Percentiles rank a stretch among this genome's conserved stretches.
These are phyloP conservation scores for Gymnorhina tibicen DNA, from an alignment of 2,113 vertebrate genomes.

Conservation along the genomic window DNA sequence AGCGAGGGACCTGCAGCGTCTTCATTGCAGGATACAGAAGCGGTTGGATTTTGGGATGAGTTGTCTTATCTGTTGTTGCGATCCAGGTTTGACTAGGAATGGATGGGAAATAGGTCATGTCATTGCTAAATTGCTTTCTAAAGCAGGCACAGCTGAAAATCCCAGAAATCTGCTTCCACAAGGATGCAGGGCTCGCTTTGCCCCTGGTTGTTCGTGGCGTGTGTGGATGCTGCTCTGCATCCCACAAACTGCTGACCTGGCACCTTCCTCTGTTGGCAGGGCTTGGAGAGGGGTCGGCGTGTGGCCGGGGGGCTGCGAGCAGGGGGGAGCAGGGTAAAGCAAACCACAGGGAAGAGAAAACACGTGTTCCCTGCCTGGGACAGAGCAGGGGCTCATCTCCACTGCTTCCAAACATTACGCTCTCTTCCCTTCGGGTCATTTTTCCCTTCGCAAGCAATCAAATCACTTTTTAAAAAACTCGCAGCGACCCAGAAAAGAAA, in stretches of 20 bases:
- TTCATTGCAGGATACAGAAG: rapidly evolving
- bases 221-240: neutral
- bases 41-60: neutral
- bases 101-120: neutral
- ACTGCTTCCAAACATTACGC: neutral
- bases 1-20: rapidly evolving
- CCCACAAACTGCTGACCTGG: neutral
- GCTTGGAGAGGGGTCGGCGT: rapidly evolving
- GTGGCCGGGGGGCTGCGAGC: rapidly evolving
- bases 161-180: neutral
- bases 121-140: neutral
- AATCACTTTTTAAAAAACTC: constrained; percentile 35
- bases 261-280: neutral
- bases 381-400: neutral
- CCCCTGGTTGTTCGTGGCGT: rapidly evolving
- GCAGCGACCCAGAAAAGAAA: constrained; percentile 49
- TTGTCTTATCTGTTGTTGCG: neutral
- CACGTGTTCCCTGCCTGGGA: constrained; percentile 4
- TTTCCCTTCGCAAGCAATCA: constrained; percentile 20
- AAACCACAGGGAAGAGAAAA: constrained; percentile 12
- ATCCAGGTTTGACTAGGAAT: neutral
- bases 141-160: neutral
- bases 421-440: constrained; percentile 31
- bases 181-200: neutral
- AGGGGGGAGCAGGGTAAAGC: neutral